Evolutionary conservation across 2,888 invertebrate genomes (phyloP).

Genomic region (Fragum fragum): DNA sequence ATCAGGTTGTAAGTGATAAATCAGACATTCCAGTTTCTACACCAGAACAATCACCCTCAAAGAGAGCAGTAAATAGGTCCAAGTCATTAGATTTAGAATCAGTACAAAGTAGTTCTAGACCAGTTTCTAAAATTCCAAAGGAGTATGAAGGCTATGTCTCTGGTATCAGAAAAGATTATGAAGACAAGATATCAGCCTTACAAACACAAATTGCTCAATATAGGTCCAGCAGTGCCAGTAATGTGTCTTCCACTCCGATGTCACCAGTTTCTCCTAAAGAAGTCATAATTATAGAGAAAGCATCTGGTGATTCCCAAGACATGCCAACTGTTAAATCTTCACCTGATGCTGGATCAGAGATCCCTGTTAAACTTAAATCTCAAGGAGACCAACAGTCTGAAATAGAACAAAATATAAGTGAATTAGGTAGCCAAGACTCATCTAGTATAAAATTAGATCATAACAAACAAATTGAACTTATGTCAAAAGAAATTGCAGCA

Average conservation of each 20-base stretch:
- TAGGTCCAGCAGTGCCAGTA: constrained; percentile 38
- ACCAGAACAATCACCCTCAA: constrained; percentile 34
- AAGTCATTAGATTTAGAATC: constrained; percentile 46
- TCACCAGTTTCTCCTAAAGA: constrained; percentile 42
- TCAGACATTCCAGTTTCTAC: constrained; percentile 48
- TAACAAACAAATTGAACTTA: constrained; percentile 61
- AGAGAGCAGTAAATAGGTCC: constrained; percentile 34
- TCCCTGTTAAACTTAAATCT: constrained; percentile 34
- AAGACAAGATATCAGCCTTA: constrained; percentile 56
- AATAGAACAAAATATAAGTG: constrained; percentile 40
- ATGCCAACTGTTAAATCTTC: constrained; percentile 15
- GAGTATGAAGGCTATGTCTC: constrained; percentile 67
- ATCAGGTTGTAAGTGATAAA: constrained; percentile 25
- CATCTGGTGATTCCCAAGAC: constrained; percentile 26
- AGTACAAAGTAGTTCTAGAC: constrained; percentile 17
- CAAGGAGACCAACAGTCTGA: constrained; percentile 49
- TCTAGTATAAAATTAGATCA: constrained; percentile 48
- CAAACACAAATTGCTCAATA: constrained; percentile 68
- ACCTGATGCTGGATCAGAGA: constrained; percentile 40
- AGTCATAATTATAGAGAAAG: constrained; percentile 2
- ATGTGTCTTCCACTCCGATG: constrained; percentile 20
- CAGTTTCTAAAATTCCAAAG: constrained; percentile 42
- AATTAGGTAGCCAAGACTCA: constrained; percentile 42
- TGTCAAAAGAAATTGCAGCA: constrained; percentile 51
- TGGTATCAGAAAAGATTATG: constrained; percentile 60